Conservation (phyloP, 2,113 vertebrate genomes). For the Chloropsis cyanopogon region DNA sequence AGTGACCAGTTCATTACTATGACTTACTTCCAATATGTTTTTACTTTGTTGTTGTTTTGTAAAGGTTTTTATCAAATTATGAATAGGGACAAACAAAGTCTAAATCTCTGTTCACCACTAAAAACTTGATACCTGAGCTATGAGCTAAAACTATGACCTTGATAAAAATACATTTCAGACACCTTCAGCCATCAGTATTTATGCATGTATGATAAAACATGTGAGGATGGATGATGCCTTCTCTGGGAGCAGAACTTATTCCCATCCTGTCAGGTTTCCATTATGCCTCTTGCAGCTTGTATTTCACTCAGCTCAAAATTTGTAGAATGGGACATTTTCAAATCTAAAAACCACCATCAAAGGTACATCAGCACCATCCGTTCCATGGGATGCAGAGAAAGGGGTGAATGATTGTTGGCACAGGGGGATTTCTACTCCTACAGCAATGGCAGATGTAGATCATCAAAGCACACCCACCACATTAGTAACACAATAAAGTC, state of each 20-base stretch:
- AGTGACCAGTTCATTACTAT: neutral
- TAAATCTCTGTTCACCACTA: rapidly evolving
- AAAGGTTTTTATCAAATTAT: neutral
- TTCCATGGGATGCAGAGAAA: neutral
- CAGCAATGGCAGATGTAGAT: neutral
- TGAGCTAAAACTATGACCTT: neutral
- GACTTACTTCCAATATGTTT: neutral
- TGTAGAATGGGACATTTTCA: neutral
- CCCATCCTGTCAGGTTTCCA: neutral
- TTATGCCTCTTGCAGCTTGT: neutral
- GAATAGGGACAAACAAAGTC: neutral
- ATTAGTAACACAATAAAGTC: neutral
- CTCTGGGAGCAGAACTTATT: neutral
- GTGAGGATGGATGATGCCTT: neutral
- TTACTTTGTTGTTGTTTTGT: neutral
- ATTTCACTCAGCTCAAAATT: neutral
- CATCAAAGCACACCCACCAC: neutral
- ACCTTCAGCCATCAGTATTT: neutral
- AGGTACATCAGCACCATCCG: neutral
- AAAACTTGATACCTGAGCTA: neutral
- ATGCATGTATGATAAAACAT: rapidly evolving
- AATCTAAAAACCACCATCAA: neutral
- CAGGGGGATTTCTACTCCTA: neutral
- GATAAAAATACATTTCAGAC: neutral
- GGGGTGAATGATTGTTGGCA: neutral